Conservation (phyloP, 2,113 vertebrate genomes). For the Dasyurus viverrinus region DNA sequence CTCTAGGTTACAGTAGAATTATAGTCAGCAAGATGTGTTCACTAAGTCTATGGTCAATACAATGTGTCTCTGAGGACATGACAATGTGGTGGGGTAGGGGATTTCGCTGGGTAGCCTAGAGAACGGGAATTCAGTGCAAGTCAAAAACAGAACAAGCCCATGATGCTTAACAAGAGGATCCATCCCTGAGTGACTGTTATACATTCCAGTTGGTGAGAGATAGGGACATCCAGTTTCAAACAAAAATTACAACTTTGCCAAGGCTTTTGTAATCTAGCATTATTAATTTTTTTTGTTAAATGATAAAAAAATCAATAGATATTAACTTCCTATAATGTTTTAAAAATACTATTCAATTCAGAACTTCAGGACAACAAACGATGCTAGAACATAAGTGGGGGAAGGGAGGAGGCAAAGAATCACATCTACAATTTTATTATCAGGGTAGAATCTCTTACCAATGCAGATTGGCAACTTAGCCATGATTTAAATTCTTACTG, state of each 20-base stretch:
- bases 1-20: neutral
- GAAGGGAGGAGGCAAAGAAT: neutral
- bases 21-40: neutral
- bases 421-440: neutral
- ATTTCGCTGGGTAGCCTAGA: neutral
- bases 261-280: neutral
- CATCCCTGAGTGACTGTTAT: neutral
- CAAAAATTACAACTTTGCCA: neutral
- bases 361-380: neutral
- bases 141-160: neutral
- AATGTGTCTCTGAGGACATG: neutral
- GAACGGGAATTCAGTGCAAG: neutral
- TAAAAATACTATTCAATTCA: neutral
- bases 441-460: neutral
- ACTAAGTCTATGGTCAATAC: neutral
- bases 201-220: neutral
- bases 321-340: neutral
- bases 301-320: neutral
- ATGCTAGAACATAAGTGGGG: neutral
- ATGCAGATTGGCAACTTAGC: neutral
- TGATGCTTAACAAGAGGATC: neutral
- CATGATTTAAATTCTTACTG: neutral
- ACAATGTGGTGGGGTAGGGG: neutral
- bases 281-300: neutral
- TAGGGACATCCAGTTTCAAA: neutral